Conservation (phyloP, 2,888 invertebrate species). For the Cheilosia impressa region DNA sequence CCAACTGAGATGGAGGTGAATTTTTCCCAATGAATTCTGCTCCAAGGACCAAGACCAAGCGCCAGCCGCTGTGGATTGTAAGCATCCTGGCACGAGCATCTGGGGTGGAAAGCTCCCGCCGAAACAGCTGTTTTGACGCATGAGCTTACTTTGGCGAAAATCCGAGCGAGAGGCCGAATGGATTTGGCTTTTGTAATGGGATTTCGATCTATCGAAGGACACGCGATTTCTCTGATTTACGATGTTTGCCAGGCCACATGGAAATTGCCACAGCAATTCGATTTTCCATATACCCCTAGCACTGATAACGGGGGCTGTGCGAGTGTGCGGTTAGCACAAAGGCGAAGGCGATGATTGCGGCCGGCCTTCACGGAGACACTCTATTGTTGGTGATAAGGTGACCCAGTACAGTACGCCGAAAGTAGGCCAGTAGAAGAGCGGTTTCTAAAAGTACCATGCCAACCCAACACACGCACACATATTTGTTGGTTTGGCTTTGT, state of each 20-base stretch:
- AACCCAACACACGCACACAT: not conserved
- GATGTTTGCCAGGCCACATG: constrained; percentile 39
- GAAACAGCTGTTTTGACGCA: constrained; percentile 72
- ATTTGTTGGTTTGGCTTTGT: not conserved
- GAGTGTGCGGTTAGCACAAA: constrained; percentile 10
- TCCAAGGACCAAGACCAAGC: constrained; percentile 34
- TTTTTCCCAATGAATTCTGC: constrained; percentile 54
- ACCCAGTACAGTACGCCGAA: constrained; percentile 51
- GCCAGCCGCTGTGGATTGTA: constrained; percentile 52
- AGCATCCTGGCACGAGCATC: constrained; percentile 52
- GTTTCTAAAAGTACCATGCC: constrained; percentile 24
- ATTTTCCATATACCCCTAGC: not conserved
- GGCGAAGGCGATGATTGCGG: constrained; percentile 41
- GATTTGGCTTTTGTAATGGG: constrained; percentile 30
- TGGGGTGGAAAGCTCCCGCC: constrained; percentile 40
- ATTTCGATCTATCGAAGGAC: constrained; percentile 26
- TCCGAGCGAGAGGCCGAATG: not conserved
- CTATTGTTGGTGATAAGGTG: constrained; percentile 61
- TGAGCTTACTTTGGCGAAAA: constrained; percentile 30
- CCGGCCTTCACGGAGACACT: constrained; percentile 50
- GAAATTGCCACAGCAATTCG: constrained; percentile 33
- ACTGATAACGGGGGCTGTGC: constrained; percentile 29
- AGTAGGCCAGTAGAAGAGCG: constrained; percentile 55
- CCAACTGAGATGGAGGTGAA: constrained; percentile 61
- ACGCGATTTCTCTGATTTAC: constrained; percentile 44